Percentiles rank a stretch among this genome's conserved stretches.
Conservation (phyloP, 2,888 invertebrate genomes). For the Leptarthrus brevirostris region DNA sequence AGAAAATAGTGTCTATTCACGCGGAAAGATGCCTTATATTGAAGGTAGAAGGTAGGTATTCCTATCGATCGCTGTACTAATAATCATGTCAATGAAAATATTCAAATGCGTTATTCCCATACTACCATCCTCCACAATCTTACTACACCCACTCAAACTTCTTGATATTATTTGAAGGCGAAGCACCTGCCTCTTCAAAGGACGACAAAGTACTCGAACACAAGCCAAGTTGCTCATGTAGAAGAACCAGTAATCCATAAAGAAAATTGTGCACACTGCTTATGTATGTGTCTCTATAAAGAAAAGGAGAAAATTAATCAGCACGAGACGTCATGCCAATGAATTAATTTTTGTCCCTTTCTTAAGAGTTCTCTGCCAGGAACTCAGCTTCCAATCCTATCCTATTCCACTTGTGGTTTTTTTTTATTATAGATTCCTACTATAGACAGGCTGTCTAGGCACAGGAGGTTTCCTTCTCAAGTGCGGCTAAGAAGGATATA, state of each 20-base stretch:
- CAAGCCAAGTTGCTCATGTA: not conserved
- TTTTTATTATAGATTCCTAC: not conserved
- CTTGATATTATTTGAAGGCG: not conserved
- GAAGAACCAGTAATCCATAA: not conserved
- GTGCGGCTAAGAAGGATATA: slow-evolving; percentile 20
- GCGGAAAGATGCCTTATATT: not conserved
- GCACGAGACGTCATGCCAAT: slow-evolving; percentile 4
- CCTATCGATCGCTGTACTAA: not conserved
- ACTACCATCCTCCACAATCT: not conserved
- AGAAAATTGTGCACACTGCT: not conserved
- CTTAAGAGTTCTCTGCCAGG: not conserved
- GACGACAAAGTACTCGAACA: not conserved
- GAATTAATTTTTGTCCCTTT: slow-evolving; percentile 10
- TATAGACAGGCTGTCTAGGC: slow-evolving; percentile 35
- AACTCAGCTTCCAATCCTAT: not conserved
- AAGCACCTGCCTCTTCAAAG: not conserved
- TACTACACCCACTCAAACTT: not conserved
- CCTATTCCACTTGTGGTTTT: not conserved
- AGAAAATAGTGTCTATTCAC: not conserved
- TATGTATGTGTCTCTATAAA: not conserved
- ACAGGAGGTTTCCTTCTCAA: not conserved
- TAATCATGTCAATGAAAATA: not conserved
- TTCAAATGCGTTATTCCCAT: not conserved
- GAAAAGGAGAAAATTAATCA: slow-evolving; percentile 12
- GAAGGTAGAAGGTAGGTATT: not conserved